phyloP scores from a whole-genome alignment of 2,888 invertebrate species.

The Acleris holmiana region DNA sequence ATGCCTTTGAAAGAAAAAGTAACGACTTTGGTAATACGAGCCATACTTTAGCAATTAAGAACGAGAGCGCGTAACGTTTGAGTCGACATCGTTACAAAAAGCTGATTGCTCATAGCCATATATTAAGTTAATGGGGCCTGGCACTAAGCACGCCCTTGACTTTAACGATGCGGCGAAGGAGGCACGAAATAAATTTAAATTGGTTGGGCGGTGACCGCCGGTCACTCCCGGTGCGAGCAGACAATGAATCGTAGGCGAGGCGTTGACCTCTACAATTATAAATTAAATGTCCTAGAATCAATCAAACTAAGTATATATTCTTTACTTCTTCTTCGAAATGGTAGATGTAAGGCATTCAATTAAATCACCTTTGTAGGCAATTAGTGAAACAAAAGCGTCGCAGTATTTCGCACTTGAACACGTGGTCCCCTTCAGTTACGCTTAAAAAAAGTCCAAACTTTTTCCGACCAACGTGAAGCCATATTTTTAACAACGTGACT shows the following conservation, averaged over 20 bases:
- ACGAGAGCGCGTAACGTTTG: slow-evolving; percentile 53
- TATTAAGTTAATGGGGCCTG: slow-evolving; percentile 71
- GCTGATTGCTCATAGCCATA: slow-evolving; percentile 67
- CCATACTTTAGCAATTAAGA: slow-evolving; percentile 62
- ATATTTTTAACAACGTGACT: not conserved
- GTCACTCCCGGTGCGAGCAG: slow-evolving; percentile 35
- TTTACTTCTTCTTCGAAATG: too few species aligned
- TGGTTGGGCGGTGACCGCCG: slow-evolving; percentile 50
- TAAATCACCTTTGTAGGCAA: too few species aligned
- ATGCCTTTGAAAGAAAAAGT: slow-evolving; percentile 46
- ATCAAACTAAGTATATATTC: not conserved
- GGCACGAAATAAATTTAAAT: slow-evolving; percentile 74
- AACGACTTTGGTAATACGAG: slow-evolving; percentile 59
- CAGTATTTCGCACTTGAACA: too few species aligned
- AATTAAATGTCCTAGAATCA: slow-evolving; percentile 23
- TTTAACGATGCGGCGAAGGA: slow-evolving; percentile 67
- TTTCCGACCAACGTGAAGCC: too few species aligned
- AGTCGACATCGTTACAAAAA: slow-evolving; percentile 64
- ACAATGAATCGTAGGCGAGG: slow-evolving; percentile 27
- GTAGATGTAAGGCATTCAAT: too few species aligned
- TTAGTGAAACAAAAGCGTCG: too few species aligned
- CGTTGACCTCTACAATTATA: slow-evolving; percentile 33
- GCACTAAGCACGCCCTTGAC: slow-evolving; percentile 69
- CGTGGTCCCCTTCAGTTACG: too few species aligned
- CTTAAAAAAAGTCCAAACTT: too few species aligned